Percentiles rank a stretch among this genome's conserved stretches.
These are phyloP conservation scores for Patiria pectinifera DNA, from an alignment of 53 echinoderm and acorn worm species.

Conservation along the genomic window DNA sequence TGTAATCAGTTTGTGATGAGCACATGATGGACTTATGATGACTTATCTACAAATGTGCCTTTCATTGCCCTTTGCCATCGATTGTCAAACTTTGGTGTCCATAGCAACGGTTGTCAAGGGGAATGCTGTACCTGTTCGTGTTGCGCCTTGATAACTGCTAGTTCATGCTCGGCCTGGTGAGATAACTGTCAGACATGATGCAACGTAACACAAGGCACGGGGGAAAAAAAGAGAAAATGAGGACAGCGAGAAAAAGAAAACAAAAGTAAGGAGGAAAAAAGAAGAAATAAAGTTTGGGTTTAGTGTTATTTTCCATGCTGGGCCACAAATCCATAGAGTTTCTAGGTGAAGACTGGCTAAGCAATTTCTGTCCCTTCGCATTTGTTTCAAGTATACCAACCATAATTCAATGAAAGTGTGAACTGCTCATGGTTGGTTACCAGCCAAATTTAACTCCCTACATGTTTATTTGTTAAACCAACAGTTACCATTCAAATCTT, in stretches of 20 bases:
- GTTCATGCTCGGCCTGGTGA: constrained; percentile 90
- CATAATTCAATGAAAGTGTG: neutral
- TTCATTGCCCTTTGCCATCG: neutral
- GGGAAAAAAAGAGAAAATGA: constrained; percentile 1
- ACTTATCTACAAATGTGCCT: neutral
- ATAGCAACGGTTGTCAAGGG: neutral
- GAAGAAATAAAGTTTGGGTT: neutral
- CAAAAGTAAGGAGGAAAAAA: constrained; percentile 1
- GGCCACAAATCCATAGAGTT: neutral
- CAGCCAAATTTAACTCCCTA: neutral
- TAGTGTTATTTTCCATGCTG: constrained; percentile 48
- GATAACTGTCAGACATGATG: constrained; percentile 52
- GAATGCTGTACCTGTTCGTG: constrained; percentile 88
- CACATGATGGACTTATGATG: neutral
- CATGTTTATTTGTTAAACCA: no score
- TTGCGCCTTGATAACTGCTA: constrained; percentile 87
- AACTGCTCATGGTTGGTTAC: neutral
- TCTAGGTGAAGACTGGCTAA: neutral
- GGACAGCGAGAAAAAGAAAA: neutral
- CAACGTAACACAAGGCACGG: constrained; percentile 49
- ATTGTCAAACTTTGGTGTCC: neutral
- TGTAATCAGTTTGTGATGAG: neutral
- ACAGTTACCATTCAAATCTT: no score
- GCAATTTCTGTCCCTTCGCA: neutral
- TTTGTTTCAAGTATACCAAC: neutral